Conservation (phyloP, 1,140 invertebrate species). For the Drosophila mojavensis region DNA sequence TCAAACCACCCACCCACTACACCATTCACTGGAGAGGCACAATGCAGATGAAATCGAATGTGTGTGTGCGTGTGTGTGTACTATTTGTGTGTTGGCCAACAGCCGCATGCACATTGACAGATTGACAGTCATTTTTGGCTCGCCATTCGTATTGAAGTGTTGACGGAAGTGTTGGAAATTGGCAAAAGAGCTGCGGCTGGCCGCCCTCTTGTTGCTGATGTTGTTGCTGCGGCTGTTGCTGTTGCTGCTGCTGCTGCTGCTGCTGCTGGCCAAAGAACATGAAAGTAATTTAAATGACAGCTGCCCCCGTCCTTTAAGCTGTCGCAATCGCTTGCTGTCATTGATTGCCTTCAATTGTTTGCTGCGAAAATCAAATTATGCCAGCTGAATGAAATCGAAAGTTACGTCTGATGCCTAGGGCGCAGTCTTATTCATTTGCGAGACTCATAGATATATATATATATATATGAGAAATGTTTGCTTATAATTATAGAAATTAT, state of each 20-base stretch:
- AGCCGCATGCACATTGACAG: constrained; percentile 58
- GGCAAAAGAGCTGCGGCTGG: constrained; percentile 66
- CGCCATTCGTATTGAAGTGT: constrained; percentile 68
- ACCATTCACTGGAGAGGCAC: constrained; percentile 27
- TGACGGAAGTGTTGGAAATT: constrained; percentile 77
- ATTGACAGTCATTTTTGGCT: constrained; percentile 74
- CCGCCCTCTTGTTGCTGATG: not conserved
- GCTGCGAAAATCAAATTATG: constrained; percentile 44
- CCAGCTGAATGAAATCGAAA: constrained; percentile 63
- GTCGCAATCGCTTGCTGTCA: constrained; percentile 9
- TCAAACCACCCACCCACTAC: not conserved
- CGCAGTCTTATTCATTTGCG: not conserved
- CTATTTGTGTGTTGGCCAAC: constrained; percentile 17
- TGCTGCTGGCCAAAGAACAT: constrained; percentile 53
- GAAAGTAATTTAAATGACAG: constrained; percentile 75
- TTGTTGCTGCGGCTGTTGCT: constrained; percentile 3
- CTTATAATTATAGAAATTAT: constrained; percentile 70
- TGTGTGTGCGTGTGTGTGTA: constrained; percentile 4
- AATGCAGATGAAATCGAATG: constrained; percentile 42
- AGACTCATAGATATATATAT: not conserved
- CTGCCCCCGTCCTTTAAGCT: constrained; percentile 6
- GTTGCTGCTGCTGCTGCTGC: not conserved
- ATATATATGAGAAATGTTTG: constrained; percentile 5
- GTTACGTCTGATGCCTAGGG: constrained; percentile 28
- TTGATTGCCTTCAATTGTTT: constrained; percentile 72